Evolutionary conservation across 2,888 invertebrate species (phyloP), one percentile per base, ranked within the genome.

Genomic region (Drosophila aldrichi): DNA sequence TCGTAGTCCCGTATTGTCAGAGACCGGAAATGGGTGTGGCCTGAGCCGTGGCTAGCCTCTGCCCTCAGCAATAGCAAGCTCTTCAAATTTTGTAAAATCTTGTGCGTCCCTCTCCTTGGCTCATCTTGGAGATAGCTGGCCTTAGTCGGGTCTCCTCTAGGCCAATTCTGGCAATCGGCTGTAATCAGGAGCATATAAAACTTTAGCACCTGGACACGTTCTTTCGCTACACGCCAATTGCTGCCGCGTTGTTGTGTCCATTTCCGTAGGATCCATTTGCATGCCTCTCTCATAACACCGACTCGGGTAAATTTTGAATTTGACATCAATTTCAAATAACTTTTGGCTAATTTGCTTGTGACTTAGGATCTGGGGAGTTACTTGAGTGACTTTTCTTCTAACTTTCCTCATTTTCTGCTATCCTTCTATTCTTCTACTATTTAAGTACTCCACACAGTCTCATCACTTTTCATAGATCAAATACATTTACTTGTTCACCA

Each of bases 1-100:
- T 85, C 88, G 18, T 88, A 85, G 18, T 54, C 58, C 12, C n/a
- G 29, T 6, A 88, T 77, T 1, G 67, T 71, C 1, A 54, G 43
- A 16, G 77, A 76, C 0, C 79, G 75, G 40, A 84, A 85, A 7
- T 25, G 38, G 0, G 2, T 7, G 6, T 38, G 16, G 16, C 7
- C 16, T 22, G 9, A 16, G 16, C 10, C 14, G 6, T 38, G 36
- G 0, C 16, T 10, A 6, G 38, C 1, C 7, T 40, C n/a, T 25
- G 40, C 40, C 2, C 18, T 18, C 20, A 40, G 16, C 36, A 10
- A 1, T 0, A 16, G 14, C 32, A 20, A 2, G 2, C 1, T 8
- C 3, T 8, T 14, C 2, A 18, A 14, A 14, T 14, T 2, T 6
- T 18, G 2, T 6, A 18, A 0, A 3, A 29, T 5, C 16, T 14